A percentile compares a stretch with the other conserved stretches of the same genome.
Evolutionary conservation across 2,113 vertebrate genomes (phyloP).

Genomic region (Takifugu flavidus): DNA sequence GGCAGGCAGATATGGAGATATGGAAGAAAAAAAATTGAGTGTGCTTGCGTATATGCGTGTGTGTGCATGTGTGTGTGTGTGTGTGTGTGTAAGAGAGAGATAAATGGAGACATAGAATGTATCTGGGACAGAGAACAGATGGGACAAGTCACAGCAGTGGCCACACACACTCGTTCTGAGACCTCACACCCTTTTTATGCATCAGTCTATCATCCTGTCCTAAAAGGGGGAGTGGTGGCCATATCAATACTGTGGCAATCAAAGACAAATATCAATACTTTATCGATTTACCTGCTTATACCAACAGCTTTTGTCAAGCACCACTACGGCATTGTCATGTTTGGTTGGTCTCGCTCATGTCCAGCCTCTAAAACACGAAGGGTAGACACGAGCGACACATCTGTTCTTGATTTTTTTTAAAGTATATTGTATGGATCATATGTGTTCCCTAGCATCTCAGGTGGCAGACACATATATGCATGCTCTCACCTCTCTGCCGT

Average conservation of each 20-base stretch:
- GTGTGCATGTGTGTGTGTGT: constrained; percentile 9
- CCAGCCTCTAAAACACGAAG: too few relatives aligned
- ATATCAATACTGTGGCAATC: constrained; percentile 3
- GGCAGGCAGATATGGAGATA: constrained; percentile 12
- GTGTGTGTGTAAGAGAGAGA: background rate
- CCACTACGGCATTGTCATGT: too few relatives aligned
- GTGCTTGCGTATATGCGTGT: background rate
- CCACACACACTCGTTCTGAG: constrained; percentile 20
- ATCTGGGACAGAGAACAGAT: constrained; percentile 31
- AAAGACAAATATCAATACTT: constrained; percentile 18
- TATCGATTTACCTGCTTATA: too few relatives aligned
- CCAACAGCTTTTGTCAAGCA: too few relatives aligned
- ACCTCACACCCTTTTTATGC: constrained; percentile 10
- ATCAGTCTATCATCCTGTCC: constrained; percentile 1
- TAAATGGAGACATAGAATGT: constrained; percentile 11
- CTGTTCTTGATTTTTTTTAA: too few relatives aligned
- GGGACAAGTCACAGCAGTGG: constrained; percentile 20
- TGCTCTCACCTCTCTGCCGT: constrained; percentile 25
- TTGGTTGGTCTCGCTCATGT: too few relatives aligned
- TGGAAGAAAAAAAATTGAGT: background rate
- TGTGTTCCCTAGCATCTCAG: constrained; percentile 11
- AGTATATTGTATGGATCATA: background rate
- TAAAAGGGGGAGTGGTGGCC: constrained; percentile 2
- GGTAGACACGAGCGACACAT: too few relatives aligned
- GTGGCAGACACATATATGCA: constrained; percentile 9